Percentiles rank a stretch among this genome's conserved stretches.
Evolutionary conservation across 1,140 invertebrate species (phyloP).

Genomic region (Calephelis nemesis): DNA sequence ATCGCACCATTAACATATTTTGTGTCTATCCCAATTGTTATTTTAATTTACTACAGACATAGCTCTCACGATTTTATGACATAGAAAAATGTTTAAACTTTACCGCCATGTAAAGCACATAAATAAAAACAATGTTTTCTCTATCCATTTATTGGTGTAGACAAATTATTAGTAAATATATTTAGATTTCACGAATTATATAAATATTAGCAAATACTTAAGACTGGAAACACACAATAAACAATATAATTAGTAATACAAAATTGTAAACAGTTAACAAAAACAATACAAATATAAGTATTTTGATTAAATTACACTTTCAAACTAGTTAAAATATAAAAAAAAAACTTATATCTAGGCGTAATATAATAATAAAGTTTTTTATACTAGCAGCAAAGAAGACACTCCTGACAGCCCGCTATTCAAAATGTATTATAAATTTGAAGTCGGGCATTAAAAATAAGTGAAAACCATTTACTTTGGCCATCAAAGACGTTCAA

Average conservation of each 20-base stretch:
- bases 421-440: too few relatives aligned
- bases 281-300: slow-evolving; percentile 1
- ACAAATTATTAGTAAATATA: slow-evolving; percentile 45
- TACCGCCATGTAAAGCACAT: too few relatives aligned
- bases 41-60: too few relatives aligned
- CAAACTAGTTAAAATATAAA: slow-evolving; percentile 7
- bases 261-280: slow-evolving; percentile 16
- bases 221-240: slow-evolving; percentile 4
- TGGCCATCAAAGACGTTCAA: too few relatives aligned
- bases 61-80: too few relatives aligned
- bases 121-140: neutral
- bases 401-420: too few relatives aligned
- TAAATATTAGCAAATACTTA: slow-evolving; percentile 40
- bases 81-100: too few relatives aligned
- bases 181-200: slow-evolving; percentile 30
- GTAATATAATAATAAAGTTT: slow-evolving; percentile 4
- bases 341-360: neutral
- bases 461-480: too few relatives aligned
- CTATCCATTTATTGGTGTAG: slow-evolving; percentile 22
- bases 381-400: neutral
- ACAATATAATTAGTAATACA: slow-evolving; percentile 24
- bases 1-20: too few relatives aligned
- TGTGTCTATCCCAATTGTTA: too few relatives aligned
- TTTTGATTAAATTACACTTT: slow-evolving; percentile 3
- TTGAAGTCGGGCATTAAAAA: too few relatives aligned